A percentile compares a stretch with the other conserved stretches of the same genome.
These are phyloP conservation scores for Archilochus colubris DNA, from an alignment of 2,113 vertebrate genomes.

Conservation along the genomic window DNA sequence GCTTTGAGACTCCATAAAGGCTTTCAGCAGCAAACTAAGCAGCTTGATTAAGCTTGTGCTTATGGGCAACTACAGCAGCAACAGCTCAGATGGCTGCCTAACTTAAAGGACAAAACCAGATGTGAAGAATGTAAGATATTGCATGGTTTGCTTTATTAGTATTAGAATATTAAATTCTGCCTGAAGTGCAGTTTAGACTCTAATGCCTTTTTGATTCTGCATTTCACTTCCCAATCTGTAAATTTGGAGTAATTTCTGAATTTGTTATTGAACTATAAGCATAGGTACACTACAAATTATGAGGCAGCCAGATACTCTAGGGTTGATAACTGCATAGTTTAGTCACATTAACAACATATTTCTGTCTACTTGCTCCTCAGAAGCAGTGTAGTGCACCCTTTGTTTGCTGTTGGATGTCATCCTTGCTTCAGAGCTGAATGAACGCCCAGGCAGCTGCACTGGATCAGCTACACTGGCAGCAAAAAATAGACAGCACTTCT, in stretches of 20 bases:
- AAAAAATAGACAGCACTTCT: not conserved
- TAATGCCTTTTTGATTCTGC: not conserved
- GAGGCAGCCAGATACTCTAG: not conserved
- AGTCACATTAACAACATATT: not conserved
- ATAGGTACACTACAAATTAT: not conserved
- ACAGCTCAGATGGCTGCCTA: not conserved
- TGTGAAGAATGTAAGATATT: not conserved
- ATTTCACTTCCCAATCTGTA: not conserved
- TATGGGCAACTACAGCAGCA: not conserved
- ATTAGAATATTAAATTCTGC: not conserved
- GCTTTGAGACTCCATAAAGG: not conserved
- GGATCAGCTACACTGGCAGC: constrained; percentile 36
- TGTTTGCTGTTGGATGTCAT: not conserved
- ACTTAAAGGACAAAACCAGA: not conserved
- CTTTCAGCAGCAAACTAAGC: not conserved
- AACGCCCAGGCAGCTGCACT: constrained; percentile 10
- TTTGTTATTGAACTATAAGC: not conserved
- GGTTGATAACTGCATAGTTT: not conserved
- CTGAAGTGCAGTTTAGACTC: not conserved
- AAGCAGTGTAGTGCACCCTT: not conserved
- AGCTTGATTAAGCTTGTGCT: not conserved
- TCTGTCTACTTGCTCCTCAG: not conserved
- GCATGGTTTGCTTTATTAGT: not conserved
- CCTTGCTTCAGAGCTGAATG: not conserved
- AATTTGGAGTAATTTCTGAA: not conserved